phyloP scores from a whole-genome alignment of 2,888 invertebrate genomes.

The Mystacides longicornis region DNA sequence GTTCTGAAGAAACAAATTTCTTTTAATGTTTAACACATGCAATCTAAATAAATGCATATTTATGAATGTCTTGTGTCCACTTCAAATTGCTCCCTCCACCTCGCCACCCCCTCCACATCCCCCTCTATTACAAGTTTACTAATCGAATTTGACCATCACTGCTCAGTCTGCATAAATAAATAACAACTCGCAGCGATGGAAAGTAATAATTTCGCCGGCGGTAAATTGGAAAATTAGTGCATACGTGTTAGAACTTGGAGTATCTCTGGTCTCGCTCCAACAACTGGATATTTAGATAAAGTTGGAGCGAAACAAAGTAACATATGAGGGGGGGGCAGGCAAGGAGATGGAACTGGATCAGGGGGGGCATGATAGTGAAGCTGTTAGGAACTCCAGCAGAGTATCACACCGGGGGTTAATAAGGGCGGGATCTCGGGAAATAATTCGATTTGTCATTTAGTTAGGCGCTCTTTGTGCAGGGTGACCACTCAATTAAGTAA shows the following conservation, averaged over 20 bases:
- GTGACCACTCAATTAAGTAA: background rate
- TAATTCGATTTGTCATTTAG: constrained; percentile 28
- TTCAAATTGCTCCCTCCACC: background rate
- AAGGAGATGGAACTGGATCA: background rate
- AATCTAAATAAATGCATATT: no score
- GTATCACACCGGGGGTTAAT: constrained; percentile 26
- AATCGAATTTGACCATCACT: constrained; percentile 24
- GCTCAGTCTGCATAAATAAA: constrained; percentile 23
- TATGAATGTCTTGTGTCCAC: no score
- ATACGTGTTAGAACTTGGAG: constrained; percentile 15
- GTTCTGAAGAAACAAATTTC: no score
- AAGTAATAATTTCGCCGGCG: constrained; percentile 25
- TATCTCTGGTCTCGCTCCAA: constrained; percentile 7
- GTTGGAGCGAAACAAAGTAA: background rate
- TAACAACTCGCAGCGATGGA: constrained; percentile 17
- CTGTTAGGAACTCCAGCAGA: constrained; percentile 20
- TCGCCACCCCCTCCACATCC: background rate
- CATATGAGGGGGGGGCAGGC: background rate
- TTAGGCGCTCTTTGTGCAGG: constrained; percentile 13
- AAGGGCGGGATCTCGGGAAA: constrained; percentile 25
- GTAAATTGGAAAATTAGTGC: constrained; percentile 25
- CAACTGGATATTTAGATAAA: background rate
- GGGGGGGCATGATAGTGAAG: constrained; percentile 20
- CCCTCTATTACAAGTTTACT: constrained; percentile 4
- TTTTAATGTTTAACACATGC: no score